Evolutionary conservation across 2,888 invertebrate genomes (phyloP).

Genomic region (Cyaniris semiargus): DNA sequence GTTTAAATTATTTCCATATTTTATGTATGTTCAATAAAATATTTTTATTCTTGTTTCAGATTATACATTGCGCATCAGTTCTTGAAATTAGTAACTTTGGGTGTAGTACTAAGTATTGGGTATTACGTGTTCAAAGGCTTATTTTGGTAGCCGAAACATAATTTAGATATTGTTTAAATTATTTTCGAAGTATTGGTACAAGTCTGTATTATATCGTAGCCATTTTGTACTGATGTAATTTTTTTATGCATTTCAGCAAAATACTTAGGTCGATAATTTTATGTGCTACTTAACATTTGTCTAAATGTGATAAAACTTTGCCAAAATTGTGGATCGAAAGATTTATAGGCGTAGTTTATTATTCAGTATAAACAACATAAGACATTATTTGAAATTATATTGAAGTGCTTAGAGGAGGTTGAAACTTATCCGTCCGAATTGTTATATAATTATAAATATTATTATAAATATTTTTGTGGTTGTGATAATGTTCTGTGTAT

Average conservation of each 20-base stretch:
- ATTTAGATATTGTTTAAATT: neutral
- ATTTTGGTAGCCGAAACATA: slow-evolving; percentile 29
- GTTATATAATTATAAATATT: too few species aligned
- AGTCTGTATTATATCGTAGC: neutral
- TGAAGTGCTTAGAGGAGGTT: neutral
- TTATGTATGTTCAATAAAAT: neutral
- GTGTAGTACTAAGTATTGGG: slow-evolving; percentile 49
- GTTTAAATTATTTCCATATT: neutral
- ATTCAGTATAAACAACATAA: neutral
- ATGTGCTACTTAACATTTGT: neutral
- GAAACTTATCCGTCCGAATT: neutral
- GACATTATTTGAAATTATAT: neutral
- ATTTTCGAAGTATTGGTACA: neutral
- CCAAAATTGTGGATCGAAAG: neutral
- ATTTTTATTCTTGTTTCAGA: slow-evolving; percentile 57
- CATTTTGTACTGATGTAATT: neutral
- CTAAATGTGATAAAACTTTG: slow-evolving; percentile 4
- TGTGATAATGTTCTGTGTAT: neutral
- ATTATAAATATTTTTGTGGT: slow-evolving; percentile 8
- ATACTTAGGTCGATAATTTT: neutral
- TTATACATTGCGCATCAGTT: slow-evolving; percentile 70
- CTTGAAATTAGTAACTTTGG: slow-evolving; percentile 57
- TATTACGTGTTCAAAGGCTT: slow-evolving; percentile 50
- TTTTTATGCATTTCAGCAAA: neutral
- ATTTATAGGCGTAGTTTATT: neutral